Evolutionary conservation across 2,797 vertebrate genomes (phyloP).

Genomic region (Anguilla anguilla): DNA sequence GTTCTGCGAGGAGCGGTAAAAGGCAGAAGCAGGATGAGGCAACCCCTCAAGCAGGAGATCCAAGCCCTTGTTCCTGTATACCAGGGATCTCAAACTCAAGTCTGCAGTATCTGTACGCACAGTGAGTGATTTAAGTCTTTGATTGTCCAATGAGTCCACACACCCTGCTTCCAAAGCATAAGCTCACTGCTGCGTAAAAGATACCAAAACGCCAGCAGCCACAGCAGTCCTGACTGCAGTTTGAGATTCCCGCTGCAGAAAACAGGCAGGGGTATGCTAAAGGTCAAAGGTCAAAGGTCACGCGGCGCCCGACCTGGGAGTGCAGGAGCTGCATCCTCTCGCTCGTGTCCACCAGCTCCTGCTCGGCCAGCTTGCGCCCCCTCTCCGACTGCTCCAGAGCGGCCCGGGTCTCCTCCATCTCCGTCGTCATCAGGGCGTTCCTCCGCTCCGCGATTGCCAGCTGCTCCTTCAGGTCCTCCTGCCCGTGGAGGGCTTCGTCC

Average conservation of each 20-base stretch:
- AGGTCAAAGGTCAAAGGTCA: not conserved
- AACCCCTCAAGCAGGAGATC: not conserved
- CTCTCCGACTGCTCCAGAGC: slow-evolving; percentile 80
- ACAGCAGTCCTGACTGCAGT: not conserved
- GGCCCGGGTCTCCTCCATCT: slow-evolving; percentile 79
- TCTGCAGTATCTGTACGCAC: not conserved
- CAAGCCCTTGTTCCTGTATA: not conserved
- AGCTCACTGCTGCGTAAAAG: not conserved
- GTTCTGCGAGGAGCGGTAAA: slow-evolving; percentile 68
- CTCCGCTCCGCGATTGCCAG: slow-evolving; percentile 74
- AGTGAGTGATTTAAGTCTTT: not conserved
- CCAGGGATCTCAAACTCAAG: not conserved
- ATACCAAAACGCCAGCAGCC: not conserved
- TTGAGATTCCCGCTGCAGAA: not conserved
- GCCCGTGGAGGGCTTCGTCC: slow-evolving; percentile 73
- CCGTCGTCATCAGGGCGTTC: slow-evolving; percentile 73
- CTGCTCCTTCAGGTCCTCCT: slow-evolving; percentile 81
- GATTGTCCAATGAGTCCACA: not conserved
- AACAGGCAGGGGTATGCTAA: not conserved
- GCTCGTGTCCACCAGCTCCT: slow-evolving; percentile 76
- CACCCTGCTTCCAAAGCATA: not conserved
- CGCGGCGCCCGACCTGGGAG: slow-evolving; percentile 56
- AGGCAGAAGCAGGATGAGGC: not conserved
- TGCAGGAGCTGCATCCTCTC: slow-evolving; percentile 77
- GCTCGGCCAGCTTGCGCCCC: slow-evolving; percentile 75